These are phyloP conservation scores for Helostoma temminkii DNA, from an alignment of 2,797 vertebrate species.

Conservation along the genomic window DNA sequence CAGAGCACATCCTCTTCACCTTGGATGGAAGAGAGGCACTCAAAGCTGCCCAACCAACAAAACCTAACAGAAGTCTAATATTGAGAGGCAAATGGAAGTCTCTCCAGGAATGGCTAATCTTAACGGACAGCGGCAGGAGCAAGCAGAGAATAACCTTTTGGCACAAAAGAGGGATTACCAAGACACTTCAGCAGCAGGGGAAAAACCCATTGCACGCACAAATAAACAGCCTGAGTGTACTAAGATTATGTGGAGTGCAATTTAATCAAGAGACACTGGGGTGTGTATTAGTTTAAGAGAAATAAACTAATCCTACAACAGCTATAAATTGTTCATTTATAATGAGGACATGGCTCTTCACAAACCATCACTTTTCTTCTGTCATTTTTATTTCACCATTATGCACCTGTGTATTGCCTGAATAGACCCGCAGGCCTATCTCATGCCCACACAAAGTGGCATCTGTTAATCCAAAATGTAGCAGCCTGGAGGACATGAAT, in stretches of 20 bases:
- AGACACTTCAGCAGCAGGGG: constrained; percentile 75
- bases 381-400: constrained; percentile 64
- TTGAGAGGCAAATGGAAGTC: constrained; percentile 82
- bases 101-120: constrained; percentile 83
- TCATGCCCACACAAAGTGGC: constrained; percentile 70
- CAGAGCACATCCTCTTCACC: constrained; percentile 61
- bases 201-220: constrained; percentile 77
- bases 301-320: constrained; percentile 81
- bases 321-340: constrained; percentile 81
- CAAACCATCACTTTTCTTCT: constrained; percentile 68
- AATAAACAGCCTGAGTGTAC: constrained; percentile 80
- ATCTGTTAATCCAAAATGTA: constrained; percentile 73
- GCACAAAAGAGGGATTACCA: constrained; percentile 86
- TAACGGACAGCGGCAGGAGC: constrained; percentile 72
- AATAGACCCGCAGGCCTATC: constrained; percentile 69
- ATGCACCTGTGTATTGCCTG: constrained; percentile 72
- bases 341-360: constrained; percentile 76
- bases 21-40: constrained; percentile 52
- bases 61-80: constrained; percentile 74
- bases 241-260: constrained; percentile 62
- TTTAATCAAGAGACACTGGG: constrained; percentile 76
- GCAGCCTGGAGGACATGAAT: constrained; percentile 42
- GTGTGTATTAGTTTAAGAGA: constrained; percentile 68
- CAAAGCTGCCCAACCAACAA: constrained; percentile 45
- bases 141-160: constrained; percentile 78